A percentile compares a stretch with the other conserved stretches of the same genome.
Evolutionary conservation across 1,140 invertebrate genomes (phyloP).

Genomic region (Dinoponera quadriceps): DNA sequence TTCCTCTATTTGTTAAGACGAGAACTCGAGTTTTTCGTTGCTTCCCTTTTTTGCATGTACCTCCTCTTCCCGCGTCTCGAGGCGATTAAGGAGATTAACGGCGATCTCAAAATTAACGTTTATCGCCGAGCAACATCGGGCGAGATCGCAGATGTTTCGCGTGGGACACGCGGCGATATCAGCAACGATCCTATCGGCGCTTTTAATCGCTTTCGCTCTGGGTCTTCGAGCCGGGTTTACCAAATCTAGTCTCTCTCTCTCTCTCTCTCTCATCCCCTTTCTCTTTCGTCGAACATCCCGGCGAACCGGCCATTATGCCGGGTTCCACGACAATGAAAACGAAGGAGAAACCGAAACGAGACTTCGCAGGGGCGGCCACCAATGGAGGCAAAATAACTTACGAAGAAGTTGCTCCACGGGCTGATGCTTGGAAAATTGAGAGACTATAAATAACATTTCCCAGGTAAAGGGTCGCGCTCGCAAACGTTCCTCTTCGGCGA

Average conservation of each 20-base stretch:
- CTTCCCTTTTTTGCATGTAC: too few species aligned
- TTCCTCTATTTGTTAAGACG: not conserved
- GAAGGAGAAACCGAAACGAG: slow-evolving; percentile 19
- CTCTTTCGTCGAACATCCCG: too few species aligned
- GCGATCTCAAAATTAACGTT: not conserved
- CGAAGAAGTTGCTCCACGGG: slow-evolving; percentile 52
- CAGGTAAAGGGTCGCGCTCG: slow-evolving; percentile 27
- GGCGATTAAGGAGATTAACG: not conserved
- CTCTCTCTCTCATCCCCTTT: too few species aligned
- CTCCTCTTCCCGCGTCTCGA: too few species aligned
- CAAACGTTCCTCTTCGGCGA: not conserved
- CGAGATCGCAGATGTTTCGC: not conserved
- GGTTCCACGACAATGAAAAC: slow-evolving; percentile 8
- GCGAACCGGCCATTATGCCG: not conserved
- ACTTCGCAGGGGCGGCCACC: slow-evolving; percentile 12
- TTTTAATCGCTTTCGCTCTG: slow-evolving; percentile 22
- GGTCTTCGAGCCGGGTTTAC: not conserved
- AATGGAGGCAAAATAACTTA: slow-evolving; percentile 57
- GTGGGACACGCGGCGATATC: not conserved
- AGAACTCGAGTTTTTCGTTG: too few species aligned
- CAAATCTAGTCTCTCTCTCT: slow-evolving; percentile 1
- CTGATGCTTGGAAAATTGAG: slow-evolving; percentile 29
- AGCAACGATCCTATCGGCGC: not conserved
- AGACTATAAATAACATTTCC: slow-evolving; percentile 51
- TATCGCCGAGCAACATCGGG: not conserved